These are phyloP conservation scores for Schmidtea mediterranea DNA, from an alignment of 1,140 invertebrate species.

Conservation along the genomic window DNA sequence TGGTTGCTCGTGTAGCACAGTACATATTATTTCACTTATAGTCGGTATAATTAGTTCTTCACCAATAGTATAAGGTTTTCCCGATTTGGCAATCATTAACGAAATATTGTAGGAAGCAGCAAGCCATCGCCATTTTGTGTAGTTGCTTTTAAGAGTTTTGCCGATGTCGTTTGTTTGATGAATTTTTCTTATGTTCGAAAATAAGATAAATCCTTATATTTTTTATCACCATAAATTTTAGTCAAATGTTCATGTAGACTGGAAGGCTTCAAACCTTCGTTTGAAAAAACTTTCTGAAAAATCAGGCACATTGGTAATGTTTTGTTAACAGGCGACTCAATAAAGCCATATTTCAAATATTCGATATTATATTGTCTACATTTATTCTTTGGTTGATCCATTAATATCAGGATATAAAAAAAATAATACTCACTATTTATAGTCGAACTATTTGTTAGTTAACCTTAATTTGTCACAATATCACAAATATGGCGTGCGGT, in stretches of 20 bases:
- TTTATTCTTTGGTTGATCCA: conserved; percentile 7
- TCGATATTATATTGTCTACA: conserved; percentile 5
- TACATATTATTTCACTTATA: no score
- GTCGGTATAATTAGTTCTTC: no score
- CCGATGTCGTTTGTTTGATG: no score
- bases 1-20: no score
- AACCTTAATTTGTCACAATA: no score
- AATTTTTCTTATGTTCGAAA: not conserved
- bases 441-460: no score
- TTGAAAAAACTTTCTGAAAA: conserved; percentile 6
- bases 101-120: no score
- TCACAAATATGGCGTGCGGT: no score
- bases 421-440: no score
- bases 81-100: no score
- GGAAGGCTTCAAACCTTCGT: conserved; percentile 8
- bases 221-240: conserved; percentile 1
- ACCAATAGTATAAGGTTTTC: no score
- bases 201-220: conserved; percentile 7
- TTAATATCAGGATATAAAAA: no score
- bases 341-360: conserved; percentile 8
- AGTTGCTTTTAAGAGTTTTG: not conserved
- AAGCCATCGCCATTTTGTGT: conserved; percentile 8
- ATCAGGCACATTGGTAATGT: conserved; percentile 5
- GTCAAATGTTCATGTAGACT: conserved; percentile 4
- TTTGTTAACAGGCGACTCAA: conserved; percentile 3